A percentile compares a stretch with the other conserved stretches of the same genome.
Conservation (phyloP, 2,797 vertebrate genomes). For the Novumbra hubbsi region DNA sequence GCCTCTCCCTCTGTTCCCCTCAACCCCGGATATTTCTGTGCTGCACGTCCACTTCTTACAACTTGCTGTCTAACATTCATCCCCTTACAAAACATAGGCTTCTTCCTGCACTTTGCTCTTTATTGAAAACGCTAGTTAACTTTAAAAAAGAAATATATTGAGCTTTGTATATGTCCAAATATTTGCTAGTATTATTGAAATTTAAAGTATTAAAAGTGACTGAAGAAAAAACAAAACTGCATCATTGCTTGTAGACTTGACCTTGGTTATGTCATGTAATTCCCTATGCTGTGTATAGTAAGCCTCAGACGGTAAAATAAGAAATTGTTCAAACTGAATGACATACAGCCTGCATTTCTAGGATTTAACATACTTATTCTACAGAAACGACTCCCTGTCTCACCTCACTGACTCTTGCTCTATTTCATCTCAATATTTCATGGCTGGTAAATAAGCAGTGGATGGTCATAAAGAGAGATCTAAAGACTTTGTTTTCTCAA, state of each 20-base stretch:
- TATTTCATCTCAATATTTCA: not conserved
- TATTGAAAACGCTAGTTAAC: not conserved
- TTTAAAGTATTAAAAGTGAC: not conserved
- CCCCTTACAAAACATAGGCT: constrained; percentile 4
- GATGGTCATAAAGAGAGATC: not conserved
- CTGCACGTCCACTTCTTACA: constrained; percentile 2
- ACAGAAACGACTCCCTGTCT: not conserved
- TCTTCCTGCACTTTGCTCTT: not conserved
- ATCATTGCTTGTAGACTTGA: not conserved
- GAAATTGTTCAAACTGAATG: not conserved
- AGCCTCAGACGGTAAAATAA: not conserved
- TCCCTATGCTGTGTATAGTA: not conserved
- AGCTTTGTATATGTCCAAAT: not conserved
- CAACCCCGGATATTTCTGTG: not conserved
- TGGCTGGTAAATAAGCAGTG: not conserved
- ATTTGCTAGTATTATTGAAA: no score
- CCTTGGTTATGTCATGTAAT: not conserved
- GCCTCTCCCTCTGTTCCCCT: not conserved
- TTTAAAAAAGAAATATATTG: constrained; percentile 1
- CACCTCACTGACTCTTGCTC: not conserved
- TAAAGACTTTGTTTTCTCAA: not conserved
- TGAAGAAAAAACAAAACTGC: not conserved
- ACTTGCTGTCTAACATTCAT: constrained; percentile 10
- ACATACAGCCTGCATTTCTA: not conserved
- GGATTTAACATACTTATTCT: not conserved